phyloP scores from a whole-genome alignment of 2,797 vertebrate genomes.

The Mastacembelus armatus region DNA sequence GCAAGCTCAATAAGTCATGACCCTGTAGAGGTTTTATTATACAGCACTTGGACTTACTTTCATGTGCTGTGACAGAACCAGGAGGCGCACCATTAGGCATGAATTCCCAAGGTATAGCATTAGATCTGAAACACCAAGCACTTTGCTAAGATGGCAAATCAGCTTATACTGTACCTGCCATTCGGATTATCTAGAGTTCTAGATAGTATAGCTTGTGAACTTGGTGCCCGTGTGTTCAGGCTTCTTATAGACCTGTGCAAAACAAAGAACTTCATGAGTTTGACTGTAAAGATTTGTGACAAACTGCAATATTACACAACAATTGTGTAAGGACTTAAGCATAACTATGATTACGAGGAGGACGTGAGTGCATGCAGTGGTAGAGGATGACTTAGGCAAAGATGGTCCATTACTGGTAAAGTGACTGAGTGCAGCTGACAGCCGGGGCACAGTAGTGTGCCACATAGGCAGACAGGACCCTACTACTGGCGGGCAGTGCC shows the following conservation, averaged over 20 bases:
- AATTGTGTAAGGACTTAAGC: conserved; percentile 2
- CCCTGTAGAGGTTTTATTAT: conserved; percentile 75
- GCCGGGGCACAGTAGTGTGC: conserved; percentile 70
- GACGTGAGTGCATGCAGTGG: conserved; percentile 25
- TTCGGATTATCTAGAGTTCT: background rate
- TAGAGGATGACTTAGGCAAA: conserved; percentile 56
- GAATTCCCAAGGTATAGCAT: conserved; percentile 72
- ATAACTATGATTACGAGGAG: conserved; percentile 8
- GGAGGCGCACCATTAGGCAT: conserved; percentile 76
- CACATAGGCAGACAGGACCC: conserved; percentile 68
- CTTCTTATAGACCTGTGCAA: background rate
- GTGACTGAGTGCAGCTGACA: conserved; percentile 82
- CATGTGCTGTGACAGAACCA: conserved; percentile 78
- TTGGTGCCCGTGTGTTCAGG: background rate
- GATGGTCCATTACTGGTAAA: conserved; percentile 69
- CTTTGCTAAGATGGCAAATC: conserved; percentile 60
- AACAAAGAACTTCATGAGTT: background rate
- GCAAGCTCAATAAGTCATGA: conserved; percentile 83
- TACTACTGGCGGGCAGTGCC: conserved; percentile 76
- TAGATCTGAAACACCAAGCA: conserved; percentile 49
- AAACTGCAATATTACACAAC: background rate
- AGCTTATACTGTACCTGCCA: conserved; percentile 43
- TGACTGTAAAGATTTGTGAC: background rate
- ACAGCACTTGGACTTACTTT: conserved; percentile 69
- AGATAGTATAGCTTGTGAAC: conserved; percentile 13